Percentiles rank a stretch among this genome's conserved stretches.
Evolutionary conservation across 2,113 vertebrate genomes (phyloP).

Genomic region (Guaruba guarouba): DNA sequence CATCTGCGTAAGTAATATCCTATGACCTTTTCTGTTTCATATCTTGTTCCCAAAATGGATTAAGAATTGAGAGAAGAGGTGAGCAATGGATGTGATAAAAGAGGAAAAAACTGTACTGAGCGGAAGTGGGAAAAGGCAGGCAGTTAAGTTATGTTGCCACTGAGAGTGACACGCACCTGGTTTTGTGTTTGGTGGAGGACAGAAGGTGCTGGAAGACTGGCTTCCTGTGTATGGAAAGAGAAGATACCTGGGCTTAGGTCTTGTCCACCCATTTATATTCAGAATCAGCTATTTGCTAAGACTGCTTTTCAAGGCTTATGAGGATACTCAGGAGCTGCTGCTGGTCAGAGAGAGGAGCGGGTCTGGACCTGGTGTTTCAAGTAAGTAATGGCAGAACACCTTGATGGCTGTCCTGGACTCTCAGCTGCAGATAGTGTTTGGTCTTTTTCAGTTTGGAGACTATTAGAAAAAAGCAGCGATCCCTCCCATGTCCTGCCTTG

Average conservation of each 20-base stretch:
- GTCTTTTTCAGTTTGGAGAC: not conserved
- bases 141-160: not conserved
- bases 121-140: not conserved
- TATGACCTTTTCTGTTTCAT: not conserved
- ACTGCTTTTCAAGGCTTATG: not conserved
- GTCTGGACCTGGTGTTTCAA: not conserved
- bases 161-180: not conserved
- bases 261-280: not conserved
- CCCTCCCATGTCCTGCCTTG: rapidly evolving
- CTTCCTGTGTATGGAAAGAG: not conserved
- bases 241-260: not conserved
- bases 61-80: not conserved
- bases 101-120: not conserved
- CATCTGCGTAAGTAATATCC: not conserved
- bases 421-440: not conserved
- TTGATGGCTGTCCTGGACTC: not conserved
- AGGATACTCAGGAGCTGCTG: not conserved
- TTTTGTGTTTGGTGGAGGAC: not conserved
- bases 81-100: not conserved
- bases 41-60: not conserved
- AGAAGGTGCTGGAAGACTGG: not conserved
- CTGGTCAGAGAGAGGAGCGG: not conserved
- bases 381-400: not conserved
- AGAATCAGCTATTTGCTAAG: not conserved
- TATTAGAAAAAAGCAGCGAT: not conserved